These are phyloP conservation scores for Setipinna tenuifilis DNA, from an alignment of 2,797 vertebrate species.

Conservation along the genomic window DNA sequence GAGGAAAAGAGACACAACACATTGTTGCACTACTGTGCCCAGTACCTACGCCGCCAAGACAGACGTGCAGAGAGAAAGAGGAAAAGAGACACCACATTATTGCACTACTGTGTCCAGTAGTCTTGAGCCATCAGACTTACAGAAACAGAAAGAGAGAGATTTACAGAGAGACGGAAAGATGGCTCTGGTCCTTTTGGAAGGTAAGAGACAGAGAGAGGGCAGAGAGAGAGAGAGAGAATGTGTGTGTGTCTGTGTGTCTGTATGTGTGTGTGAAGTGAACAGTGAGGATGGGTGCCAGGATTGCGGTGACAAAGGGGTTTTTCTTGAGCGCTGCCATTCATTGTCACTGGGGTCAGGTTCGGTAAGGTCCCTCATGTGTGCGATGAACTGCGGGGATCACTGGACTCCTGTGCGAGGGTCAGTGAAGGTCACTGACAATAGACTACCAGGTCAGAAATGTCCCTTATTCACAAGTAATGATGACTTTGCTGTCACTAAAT, in stretches of 20 bases:
- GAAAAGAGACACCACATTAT: background rate
- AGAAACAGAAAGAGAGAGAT: slow-evolving; percentile 15
- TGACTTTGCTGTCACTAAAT: background rate
- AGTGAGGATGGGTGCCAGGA: background rate
- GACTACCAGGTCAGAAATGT: slow-evolving; percentile 11
- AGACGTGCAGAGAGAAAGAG: slow-evolving; percentile 10
- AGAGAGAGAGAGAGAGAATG: slow-evolving; percentile 33
- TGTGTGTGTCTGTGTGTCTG: slow-evolving; percentile 1
- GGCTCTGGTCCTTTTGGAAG: slow-evolving; percentile 66
- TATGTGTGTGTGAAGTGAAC: background rate
- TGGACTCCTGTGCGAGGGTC: background rate
- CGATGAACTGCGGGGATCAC: background rate
- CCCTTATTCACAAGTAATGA: background rate
- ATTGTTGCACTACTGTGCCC: background rate
- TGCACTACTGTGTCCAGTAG: background rate
- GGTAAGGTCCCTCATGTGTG: background rate
- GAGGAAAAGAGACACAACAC: slow-evolving; percentile 34
- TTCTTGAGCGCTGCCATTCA: background rate
- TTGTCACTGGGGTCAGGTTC: slow-evolving; percentile 29
- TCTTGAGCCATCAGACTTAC: background rate
- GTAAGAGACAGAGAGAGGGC: slow-evolving; percentile 64
- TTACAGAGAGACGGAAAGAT: slow-evolving; percentile 56
- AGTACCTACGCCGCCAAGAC: background rate
- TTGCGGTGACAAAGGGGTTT: slow-evolving; percentile 13
- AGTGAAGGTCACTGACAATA: background rate